Evolutionary conservation across 2,113 vertebrate genomes (phyloP).

Genomic region (Actinemys pallida): DNA sequence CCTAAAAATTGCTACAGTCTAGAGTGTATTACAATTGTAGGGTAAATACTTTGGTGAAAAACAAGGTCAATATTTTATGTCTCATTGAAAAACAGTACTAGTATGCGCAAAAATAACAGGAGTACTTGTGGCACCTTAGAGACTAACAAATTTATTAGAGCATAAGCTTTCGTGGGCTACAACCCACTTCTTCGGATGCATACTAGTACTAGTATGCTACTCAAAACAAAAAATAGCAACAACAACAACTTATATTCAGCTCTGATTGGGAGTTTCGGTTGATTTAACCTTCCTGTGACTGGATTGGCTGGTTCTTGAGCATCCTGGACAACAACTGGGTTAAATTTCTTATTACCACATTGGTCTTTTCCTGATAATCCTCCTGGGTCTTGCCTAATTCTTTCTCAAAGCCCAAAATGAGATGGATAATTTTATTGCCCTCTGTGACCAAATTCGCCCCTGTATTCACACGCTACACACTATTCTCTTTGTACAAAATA

Average conservation of each 20-base stretch:
- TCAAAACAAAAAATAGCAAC: neutral
- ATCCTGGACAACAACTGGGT: neutral
- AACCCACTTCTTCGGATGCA: too few relatives aligned
- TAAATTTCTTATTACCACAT: neutral
- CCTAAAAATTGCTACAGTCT: neutral
- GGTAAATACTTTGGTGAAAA: neutral
- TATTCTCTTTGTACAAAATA: neutral
- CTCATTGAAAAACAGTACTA: neutral
- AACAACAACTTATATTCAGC: fast-evolving
- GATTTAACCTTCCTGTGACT: neutral
- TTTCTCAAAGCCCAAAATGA: neutral
- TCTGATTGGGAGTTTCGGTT: neutral
- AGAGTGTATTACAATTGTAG: neutral
- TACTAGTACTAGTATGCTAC: neutral
- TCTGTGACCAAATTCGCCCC: neutral
- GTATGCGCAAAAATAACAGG: neutral
- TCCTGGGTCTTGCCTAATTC: neutral
- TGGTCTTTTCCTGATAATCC: neutral
- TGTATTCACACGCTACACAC: neutral
- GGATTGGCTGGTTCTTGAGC: neutral
- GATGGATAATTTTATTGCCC: neutral
- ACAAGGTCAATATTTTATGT: neutral
- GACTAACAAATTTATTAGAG: too few relatives aligned
- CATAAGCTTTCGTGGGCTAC: too few relatives aligned
- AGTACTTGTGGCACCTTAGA: too few relatives aligned